phyloP scores from a whole-genome alignment of 2,113 vertebrate genomes.

The Gulo gulo region DNA sequence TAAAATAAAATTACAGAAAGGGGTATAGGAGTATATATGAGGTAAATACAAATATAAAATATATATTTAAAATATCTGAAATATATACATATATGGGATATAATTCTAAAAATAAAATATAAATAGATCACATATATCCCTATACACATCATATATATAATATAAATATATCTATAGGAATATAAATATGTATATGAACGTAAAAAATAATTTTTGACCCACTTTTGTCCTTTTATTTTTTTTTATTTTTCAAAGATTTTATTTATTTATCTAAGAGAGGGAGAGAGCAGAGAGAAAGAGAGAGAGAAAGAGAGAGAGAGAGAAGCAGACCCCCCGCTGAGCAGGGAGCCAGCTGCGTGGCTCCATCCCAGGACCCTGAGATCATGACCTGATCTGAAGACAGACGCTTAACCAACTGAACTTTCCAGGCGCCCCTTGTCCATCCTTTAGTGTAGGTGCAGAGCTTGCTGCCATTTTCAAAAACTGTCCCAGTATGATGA shows the following conservation, averaged over 20 bases:
- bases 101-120: not conserved
- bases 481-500: not conserved
- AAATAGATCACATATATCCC: not conserved
- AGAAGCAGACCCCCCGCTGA: too few species aligned
- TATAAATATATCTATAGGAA: not conserved
- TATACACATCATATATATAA: not conserved
- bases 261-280: too few species aligned
- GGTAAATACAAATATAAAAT: not conserved
- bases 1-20: not conserved
- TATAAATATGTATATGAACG: not conserved
- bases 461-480: not conserved
- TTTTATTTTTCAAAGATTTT: too few species aligned
- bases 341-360: too few species aligned
- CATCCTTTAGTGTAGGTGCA: not conserved
- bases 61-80: not conserved
- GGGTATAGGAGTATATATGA: not conserved
- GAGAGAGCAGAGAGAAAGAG: too few species aligned
- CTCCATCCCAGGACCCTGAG: too few species aligned
- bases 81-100: not conserved
- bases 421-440: too few species aligned
- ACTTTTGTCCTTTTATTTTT: not conserved
- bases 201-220: not conserved
- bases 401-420: too few species aligned
- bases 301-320: too few species aligned
- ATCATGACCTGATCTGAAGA: too few species aligned